These are phyloP conservation scores for Lordiphosa andalusiaca DNA, from an alignment of 2,888 invertebrate species.

Conservation along the genomic window DNA sequence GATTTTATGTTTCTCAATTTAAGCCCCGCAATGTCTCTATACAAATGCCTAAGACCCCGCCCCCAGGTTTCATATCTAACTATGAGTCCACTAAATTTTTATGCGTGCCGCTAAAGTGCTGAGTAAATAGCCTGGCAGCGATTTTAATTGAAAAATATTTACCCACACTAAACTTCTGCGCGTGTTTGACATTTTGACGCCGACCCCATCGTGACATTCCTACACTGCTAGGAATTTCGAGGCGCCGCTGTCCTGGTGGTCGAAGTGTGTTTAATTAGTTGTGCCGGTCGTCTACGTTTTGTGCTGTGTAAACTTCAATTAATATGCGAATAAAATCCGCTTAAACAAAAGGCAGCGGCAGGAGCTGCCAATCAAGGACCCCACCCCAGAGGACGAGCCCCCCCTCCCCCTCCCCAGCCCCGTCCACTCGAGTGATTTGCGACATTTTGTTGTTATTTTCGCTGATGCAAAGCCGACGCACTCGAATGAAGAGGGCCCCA, in stretches of 20 bases:
- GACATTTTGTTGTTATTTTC: slow-evolving; percentile 70
- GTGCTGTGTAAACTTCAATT: slow-evolving; percentile 68
- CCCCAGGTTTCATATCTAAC: slow-evolving; percentile 2
- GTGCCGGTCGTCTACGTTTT: slow-evolving; percentile 31
- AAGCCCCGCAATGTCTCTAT: slow-evolving; percentile 14
- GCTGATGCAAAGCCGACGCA: slow-evolving; percentile 66
- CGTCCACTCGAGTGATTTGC: slow-evolving; percentile 53
- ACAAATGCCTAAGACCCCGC: slow-evolving; percentile 25
- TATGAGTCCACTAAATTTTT: slow-evolving; percentile 48
- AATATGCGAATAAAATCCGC: slow-evolving; percentile 72
- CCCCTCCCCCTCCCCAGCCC: background rate
- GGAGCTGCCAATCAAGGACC: slow-evolving; percentile 33
- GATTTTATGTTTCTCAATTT: background rate
- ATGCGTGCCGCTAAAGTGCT: slow-evolving; percentile 63
- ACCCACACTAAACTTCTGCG: slow-evolving; percentile 44
- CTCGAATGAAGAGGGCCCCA: slow-evolving; percentile 38
- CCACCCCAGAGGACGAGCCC: slow-evolving; percentile 48
- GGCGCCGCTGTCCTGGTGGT: slow-evolving; percentile 4
- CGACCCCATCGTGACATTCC: slow-evolving; percentile 19
- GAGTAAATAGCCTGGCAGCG: slow-evolving; percentile 58
- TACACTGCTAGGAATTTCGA: slow-evolving; percentile 35
- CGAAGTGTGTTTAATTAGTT: slow-evolving; percentile 45
- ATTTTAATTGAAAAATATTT: slow-evolving; percentile 73
- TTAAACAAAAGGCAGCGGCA: slow-evolving; percentile 47
- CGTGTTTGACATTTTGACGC: slow-evolving; percentile 62